Percentiles rank a stretch among this genome's conserved stretches.
These are phyloP conservation scores for Premnoplex brunnescens DNA, from an alignment of 2,797 vertebrate species.

Conservation along the genomic window DNA sequence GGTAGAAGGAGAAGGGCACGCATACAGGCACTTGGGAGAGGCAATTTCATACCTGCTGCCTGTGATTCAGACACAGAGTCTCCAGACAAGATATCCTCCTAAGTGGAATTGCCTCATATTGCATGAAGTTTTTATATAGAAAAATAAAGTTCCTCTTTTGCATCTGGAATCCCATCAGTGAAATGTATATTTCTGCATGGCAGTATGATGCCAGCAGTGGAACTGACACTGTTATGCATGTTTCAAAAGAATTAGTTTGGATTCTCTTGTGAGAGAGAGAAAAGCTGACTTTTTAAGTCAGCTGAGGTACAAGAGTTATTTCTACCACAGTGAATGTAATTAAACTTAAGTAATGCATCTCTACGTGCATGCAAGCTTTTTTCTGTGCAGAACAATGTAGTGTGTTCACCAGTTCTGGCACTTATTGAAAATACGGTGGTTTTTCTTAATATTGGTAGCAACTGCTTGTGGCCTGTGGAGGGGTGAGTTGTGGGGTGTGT, in stretches of 20 bases:
- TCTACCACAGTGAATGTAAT: not conserved
- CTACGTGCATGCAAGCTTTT: not conserved
- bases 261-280: not conserved
- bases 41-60: not conserved
- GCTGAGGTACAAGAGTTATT: not conserved
- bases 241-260: not conserved
- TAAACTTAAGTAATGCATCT: not conserved
- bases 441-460: not conserved
- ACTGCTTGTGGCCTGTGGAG: not conserved
- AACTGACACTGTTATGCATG: not conserved
- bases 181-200: not conserved
- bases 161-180: not conserved
- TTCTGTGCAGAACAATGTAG: not conserved
- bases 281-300: not conserved
- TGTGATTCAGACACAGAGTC: not conserved
- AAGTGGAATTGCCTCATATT: not conserved
- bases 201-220: not conserved
- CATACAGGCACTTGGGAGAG: rapidly evolving
- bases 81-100: not conserved
- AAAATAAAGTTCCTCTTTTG: not conserved
- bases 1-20: not conserved
- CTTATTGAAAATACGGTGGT: not conserved
- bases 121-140: not conserved
- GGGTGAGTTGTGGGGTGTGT: not conserved
- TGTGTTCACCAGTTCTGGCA: not conserved